These are phyloP conservation scores for Eupsilia transversa DNA, from an alignment of 2,888 invertebrate species.

Conservation along the genomic window DNA sequence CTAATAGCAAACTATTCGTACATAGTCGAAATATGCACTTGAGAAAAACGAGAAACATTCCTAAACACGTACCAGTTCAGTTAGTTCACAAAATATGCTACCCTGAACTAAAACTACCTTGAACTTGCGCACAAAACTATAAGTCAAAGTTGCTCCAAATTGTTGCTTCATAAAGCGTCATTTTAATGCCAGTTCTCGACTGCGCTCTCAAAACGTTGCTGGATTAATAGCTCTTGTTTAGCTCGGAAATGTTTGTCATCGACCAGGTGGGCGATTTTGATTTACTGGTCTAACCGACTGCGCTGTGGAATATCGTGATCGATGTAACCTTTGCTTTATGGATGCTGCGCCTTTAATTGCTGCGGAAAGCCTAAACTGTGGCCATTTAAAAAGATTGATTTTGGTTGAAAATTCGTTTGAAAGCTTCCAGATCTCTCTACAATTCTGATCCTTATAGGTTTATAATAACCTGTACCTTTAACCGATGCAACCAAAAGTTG, in stretches of 20 bases:
- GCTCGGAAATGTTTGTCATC: constrained; percentile 82
- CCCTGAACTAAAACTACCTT: not conserved
- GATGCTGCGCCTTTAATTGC: constrained; percentile 16
- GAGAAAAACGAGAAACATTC: not conserved
- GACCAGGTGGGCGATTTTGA: constrained; percentile 77
- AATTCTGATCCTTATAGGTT: not conserved
- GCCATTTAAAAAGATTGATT: not conserved
- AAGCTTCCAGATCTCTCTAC: not conserved
- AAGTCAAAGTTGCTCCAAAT: constrained; percentile 6
- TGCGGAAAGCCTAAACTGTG: constrained; percentile 1
- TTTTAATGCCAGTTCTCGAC: constrained; percentile 67
- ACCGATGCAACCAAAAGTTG: not conserved
- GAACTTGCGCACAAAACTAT: constrained; percentile 2
- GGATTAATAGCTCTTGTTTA: constrained; percentile 82
- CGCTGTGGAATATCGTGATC: constrained; percentile 36
- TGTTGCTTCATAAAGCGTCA: constrained; percentile 60
- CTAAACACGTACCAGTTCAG: not conserved
- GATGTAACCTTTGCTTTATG: constrained; percentile 41
- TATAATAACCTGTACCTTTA: too few species aligned
- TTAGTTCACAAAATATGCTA: not conserved
- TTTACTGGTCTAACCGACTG: constrained; percentile 67
- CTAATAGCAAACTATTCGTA: not conserved
- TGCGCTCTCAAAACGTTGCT: constrained; percentile 72
- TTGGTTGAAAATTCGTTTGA: not conserved
- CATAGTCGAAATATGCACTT: not conserved